Percentiles rank a stretch among this genome's conserved stretches.
Evolutionary conservation across 2,797 vertebrate genomes (phyloP).

Genomic region (Ispidina lecontei): DNA sequence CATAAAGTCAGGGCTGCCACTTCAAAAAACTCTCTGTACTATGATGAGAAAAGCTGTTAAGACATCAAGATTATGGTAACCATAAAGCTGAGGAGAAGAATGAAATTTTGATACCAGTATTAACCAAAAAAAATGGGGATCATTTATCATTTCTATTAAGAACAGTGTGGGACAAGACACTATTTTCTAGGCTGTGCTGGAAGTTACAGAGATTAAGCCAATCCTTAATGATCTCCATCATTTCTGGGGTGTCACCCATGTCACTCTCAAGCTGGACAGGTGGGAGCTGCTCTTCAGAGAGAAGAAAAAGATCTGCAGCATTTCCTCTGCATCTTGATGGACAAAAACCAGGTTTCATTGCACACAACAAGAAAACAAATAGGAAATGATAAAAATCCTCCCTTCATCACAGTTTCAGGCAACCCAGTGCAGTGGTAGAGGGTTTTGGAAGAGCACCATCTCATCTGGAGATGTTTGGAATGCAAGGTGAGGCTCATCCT

Average conservation of each 20-base stretch:
- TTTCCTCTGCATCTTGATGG: background rate
- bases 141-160: constrained; percentile 56
- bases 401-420: background rate
- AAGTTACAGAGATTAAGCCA: constrained; percentile 35
- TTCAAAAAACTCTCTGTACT: constrained; percentile 32
- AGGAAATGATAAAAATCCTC: background rate
- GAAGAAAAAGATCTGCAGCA: background rate
- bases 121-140: constrained; percentile 14
- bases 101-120: constrained; percentile 49
- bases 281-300: background rate
- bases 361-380: background rate
- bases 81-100: constrained; percentile 46
- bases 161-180: constrained; percentile 14
- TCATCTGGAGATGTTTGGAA: background rate
- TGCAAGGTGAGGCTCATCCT: background rate
- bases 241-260: background rate
- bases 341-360: background rate
- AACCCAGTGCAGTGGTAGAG: background rate
- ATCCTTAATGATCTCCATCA: constrained; percentile 16
- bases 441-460: background rate
- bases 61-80: constrained; percentile 38
- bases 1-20: constrained; percentile 15
- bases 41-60: constrained; percentile 60
- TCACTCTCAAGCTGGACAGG: background rate
- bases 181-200: constrained; percentile 28